These are phyloP conservation scores for Sardinella longiceps DNA, from an alignment of 2,797 vertebrate genomes.

Conservation along the genomic window DNA sequence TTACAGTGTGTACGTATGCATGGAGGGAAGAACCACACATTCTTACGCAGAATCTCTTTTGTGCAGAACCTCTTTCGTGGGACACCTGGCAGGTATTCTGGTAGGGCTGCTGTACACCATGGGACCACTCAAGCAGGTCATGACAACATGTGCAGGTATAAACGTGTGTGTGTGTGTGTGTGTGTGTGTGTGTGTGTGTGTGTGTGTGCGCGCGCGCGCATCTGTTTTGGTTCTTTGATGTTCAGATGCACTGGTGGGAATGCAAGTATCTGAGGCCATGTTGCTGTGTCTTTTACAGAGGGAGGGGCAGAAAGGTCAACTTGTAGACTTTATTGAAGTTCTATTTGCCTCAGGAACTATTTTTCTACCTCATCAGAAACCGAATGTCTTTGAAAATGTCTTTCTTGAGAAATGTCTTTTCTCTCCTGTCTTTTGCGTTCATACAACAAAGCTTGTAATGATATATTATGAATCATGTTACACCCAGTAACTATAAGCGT, in stretches of 20 bases:
- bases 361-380: no score
- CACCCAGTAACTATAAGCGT: no score
- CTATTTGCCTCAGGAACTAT: background rate
- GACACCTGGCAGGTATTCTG: conserved; percentile 92
- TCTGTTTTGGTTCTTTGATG: conserved; percentile 27
- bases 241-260: background rate
- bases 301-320: background rate
- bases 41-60: conserved; percentile 2
- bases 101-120: conserved; percentile 89
- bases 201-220: conserved; percentile 18
- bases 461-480: no score
- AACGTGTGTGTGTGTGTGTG: background rate
- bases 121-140: conserved; percentile 84
- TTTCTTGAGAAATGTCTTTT: no score
- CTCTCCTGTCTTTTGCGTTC: no score
- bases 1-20: background rate
- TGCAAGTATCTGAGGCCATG: background rate
- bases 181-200: background rate
- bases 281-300: background rate
- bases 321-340: background rate
- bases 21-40: conserved; percentile 1
- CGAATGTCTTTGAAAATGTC: no score
- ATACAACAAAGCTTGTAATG: no score
- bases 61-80: conserved; percentile 87
- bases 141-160: conserved; percentile 84